These are phyloP conservation scores for Oikopleura dioica DNA, from an alignment of 23 tunicate species.

Conservation along the genomic window DNA sequence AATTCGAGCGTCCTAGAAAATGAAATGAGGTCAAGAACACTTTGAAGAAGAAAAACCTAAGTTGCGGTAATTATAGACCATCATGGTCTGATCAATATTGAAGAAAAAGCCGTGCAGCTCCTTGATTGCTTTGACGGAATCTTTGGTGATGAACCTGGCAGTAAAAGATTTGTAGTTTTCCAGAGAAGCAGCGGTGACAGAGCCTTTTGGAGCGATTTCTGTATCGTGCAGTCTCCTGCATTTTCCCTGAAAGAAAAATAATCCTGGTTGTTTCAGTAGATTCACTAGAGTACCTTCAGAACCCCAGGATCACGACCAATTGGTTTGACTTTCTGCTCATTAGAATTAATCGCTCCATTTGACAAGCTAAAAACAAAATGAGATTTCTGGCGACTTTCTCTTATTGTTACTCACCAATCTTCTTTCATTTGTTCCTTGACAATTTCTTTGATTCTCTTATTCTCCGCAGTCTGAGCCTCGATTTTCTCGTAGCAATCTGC, in stretches of 20 bases:
- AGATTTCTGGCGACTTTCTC: too few species aligned
- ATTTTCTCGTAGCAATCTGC: neutral
- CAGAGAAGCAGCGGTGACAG: neutral
- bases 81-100: neutral
- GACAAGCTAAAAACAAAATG: too few species aligned
- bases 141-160: neutral
- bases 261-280: too few species aligned
- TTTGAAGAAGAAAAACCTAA: too few species aligned
- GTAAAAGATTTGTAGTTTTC: neutral
- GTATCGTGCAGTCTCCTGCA: constrained; percentile 7
- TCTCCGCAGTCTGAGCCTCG: neutral
- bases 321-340: neutral
- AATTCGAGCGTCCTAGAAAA: neutral
- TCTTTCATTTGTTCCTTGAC: constrained; percentile 10
- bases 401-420: neutral
- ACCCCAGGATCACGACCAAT: neutral
- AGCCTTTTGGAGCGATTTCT: neutral
- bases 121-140: too few species aligned
- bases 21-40: too few species aligned
- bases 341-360: neutral
- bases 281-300: too few species aligned
- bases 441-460: neutral
- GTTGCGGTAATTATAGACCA: neutral
- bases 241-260: too few species aligned
- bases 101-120: constrained; percentile 2